Evolutionary conservation across 2,888 invertebrate genomes (phyloP).

Genomic region (Sinopyrophorus schimmeli): DNA sequence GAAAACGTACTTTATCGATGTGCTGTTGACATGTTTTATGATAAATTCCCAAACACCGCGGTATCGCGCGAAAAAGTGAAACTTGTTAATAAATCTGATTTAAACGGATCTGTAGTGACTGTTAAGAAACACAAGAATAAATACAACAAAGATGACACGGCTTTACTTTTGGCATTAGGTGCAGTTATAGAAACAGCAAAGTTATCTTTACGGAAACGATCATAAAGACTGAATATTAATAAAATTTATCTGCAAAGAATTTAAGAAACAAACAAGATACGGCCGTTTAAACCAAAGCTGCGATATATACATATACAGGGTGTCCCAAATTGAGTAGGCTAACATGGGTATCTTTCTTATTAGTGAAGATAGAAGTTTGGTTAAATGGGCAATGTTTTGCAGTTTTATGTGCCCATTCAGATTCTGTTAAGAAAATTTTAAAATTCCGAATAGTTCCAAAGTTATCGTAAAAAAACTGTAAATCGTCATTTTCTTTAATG

Average conservation of each 20-base stretch:
- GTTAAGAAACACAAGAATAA: neutral
- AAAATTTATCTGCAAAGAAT: constrained; percentile 8
- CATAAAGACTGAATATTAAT: constrained; percentile 6
- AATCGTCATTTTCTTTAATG: too few relatives aligned
- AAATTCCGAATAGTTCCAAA: too few relatives aligned
- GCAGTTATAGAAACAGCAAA: neutral
- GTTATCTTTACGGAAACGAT: constrained; percentile 7
- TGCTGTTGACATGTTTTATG: constrained; percentile 11
- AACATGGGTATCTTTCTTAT: too few relatives aligned
- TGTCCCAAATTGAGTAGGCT: too few relatives aligned
- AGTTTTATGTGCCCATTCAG: too few relatives aligned
- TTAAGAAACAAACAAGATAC: constrained; percentile 5
- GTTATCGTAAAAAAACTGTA: too few relatives aligned
- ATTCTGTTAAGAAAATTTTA: too few relatives aligned
- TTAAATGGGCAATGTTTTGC: too few relatives aligned
- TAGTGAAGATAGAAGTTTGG: too few relatives aligned
- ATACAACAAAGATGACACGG: neutral
- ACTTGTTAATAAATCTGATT: constrained; percentile 9
- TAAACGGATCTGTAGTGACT: constrained; percentile 7
- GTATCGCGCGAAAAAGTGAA: constrained; percentile 11
- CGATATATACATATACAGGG: constrained; percentile 6
- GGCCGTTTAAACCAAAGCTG: constrained; percentile 10
- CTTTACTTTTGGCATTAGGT: constrained; percentile 3
- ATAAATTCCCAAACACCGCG: constrained; percentile 7
- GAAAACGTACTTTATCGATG: constrained; percentile 7